phyloP scores from a whole-genome alignment of 2,113 vertebrate genomes.

The Notothenia coriiceps region DNA sequence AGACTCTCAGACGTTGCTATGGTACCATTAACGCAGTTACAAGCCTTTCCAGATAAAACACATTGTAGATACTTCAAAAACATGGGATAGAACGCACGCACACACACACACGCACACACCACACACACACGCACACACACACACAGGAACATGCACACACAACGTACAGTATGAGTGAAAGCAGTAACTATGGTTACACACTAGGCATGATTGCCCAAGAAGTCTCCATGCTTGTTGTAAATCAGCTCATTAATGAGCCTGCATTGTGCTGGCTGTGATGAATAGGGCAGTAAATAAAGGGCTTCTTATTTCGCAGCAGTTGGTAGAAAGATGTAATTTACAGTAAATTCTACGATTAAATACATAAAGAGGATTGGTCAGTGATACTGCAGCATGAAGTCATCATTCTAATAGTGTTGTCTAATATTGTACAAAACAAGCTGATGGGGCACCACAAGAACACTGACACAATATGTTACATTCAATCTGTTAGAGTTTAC shows the following conservation, averaged over 20 bases:
- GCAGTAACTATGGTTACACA: constrained; percentile 30
- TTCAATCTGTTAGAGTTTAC: neutral
- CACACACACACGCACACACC: neutral
- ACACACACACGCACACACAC: neutral
- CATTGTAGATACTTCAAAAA: constrained; percentile 11
- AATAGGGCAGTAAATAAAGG: constrained; percentile 23
- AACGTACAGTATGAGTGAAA: neutral
- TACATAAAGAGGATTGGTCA: neutral
- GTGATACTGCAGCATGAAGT: too few relatives aligned
- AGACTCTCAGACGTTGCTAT: constrained; percentile 42
- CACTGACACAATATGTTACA: neutral
- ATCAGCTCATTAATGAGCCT: constrained; percentile 53
- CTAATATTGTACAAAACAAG: neutral
- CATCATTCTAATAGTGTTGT: neutral
- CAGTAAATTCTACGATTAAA: neutral
- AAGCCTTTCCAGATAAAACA: constrained; percentile 38
- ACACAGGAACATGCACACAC: neutral
- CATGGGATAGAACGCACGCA: neutral
- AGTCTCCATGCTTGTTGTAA: constrained; percentile 29
- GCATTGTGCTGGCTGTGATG: constrained; percentile 30
- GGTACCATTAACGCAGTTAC: constrained; percentile 38
- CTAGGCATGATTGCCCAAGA: neutral
- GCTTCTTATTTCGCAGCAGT: constrained; percentile 10
- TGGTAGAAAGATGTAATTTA: neutral
- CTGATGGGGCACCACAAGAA: neutral